Evolutionary conservation across 2,797 vertebrate genomes (phyloP), one percentile per base, ranked within the genome.

Genomic region (Rhinophrynus dorsalis): DNA sequence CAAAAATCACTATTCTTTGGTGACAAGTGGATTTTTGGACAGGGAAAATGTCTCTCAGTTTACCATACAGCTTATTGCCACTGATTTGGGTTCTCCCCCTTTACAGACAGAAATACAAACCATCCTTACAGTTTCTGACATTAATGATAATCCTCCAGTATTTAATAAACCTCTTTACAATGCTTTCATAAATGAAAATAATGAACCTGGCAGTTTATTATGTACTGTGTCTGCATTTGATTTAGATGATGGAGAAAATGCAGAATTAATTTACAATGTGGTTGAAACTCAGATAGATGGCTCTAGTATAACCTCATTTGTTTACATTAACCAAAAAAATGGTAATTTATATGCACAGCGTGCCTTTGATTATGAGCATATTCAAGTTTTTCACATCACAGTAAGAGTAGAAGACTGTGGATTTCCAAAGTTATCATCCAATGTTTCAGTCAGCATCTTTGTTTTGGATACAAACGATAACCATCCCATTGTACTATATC

Each of bases 121-220:
- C 33, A 57, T 13, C 17, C 91, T 98, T 52, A 92, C 90, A 72
- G 86, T 99, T 47, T 94, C 95, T 30, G 97, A 99, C 44, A 92
- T 98, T 12, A 99, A 99, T 68, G 97, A 98, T 86, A 99, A 99
- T 1, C 81, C 92, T 4, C 97, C 96, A 2, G 75, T 35, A 52
- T 99, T 98, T 81, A 90, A 85, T 3, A 94, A 96, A 82, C 79
- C 84, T 32, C 93, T 91, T 75, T 98, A 99, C 59, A 94, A 92
- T 0, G 92, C 95, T 68, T 94, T 96, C 64, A 82, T 99, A 52
- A 78, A 77, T 0, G 97, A 99, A 82, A 99, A 97, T 81, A 94
- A 92, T 56, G 85, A 87, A 1, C 92, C 91, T 0, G 94, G 93
- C 74, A 80, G 90, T 47, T 89, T 93, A 15, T 91, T 99, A 4